phyloP scores from a whole-genome alignment of 1,140 invertebrate species.

The Lepidurus couesii region DNA sequence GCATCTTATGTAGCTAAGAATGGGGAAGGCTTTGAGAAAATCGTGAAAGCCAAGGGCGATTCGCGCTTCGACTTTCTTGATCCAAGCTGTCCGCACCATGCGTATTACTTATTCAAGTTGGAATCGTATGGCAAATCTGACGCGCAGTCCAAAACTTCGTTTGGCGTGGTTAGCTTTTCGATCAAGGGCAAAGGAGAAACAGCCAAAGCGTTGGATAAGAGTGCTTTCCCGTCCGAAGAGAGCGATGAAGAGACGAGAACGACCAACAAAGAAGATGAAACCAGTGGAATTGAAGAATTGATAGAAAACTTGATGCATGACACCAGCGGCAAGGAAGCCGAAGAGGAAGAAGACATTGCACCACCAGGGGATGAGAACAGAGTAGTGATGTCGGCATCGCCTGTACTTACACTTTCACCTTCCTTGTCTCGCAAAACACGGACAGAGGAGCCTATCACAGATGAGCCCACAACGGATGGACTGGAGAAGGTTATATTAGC shows the following conservation, averaged over 20 bases:
- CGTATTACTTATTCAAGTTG: constrained; percentile 58
- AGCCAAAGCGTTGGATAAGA: background rate
- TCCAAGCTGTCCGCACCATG: constrained; percentile 62
- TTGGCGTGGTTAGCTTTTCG: background rate
- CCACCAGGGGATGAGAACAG: background rate
- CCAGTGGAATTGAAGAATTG: constrained; percentile 19
- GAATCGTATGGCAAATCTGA: constrained; percentile 36
- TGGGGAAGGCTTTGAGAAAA: constrained; percentile 83
- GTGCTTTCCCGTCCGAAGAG: background rate
- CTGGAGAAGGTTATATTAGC: background rate
- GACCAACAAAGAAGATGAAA: constrained; percentile 12
- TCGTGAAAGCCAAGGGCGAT: constrained; percentile 75
- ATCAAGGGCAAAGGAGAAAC: constrained; percentile 20
- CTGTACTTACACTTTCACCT: background rate
- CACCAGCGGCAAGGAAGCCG: background rate
- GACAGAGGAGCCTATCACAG: background rate
- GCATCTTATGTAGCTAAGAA: constrained; percentile 91
- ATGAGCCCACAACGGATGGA: background rate
- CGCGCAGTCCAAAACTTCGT: constrained; percentile 24
- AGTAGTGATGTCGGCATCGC: background rate
- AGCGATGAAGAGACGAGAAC: constrained; percentile 29
- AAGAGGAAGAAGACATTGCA: constrained; percentile 22
- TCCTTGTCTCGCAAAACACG: background rate
- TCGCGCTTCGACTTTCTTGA: constrained; percentile 75
- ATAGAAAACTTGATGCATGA: constrained; percentile 25